These are phyloP conservation scores for Eidolon helvum DNA, from an alignment of 2,113 vertebrate species.

Conservation along the genomic window DNA sequence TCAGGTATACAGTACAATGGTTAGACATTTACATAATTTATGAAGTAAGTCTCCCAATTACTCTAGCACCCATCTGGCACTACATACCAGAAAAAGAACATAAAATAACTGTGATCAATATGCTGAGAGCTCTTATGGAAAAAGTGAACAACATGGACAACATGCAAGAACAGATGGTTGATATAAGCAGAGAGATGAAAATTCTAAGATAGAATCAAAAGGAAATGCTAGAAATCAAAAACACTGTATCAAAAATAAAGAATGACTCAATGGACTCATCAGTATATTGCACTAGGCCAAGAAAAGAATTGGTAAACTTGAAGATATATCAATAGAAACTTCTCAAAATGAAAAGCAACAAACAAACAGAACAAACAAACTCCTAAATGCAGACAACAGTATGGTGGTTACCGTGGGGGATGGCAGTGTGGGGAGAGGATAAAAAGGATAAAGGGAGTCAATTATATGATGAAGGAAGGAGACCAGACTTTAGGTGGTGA, in stretches of 20 bases:
- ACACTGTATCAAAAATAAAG: background rate
- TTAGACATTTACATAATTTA: too few species aligned
- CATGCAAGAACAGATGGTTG: background rate
- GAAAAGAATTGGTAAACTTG: background rate
- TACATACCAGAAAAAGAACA: too few species aligned
- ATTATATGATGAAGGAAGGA: background rate
- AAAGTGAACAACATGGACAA: background rate
- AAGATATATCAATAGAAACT: background rate
- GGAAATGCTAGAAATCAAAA: background rate
- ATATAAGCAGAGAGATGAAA: background rate
- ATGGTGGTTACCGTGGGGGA: background rate
- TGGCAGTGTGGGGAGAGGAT: background rate
- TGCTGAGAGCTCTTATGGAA: background rate
- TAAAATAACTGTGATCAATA: background rate
- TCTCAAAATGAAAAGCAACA: background rate
- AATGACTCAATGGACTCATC: background rate
- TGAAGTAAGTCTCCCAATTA: too few species aligned
- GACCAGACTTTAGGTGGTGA: too few species aligned
- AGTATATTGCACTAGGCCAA: background rate
- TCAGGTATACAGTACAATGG: too few species aligned
- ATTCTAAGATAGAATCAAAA: background rate
- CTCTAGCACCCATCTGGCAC: too few species aligned
- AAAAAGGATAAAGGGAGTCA: background rate
- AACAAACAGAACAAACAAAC: background rate
- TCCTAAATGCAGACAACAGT: background rate